A percentile compares a stretch with the other conserved stretches of the same genome.
Conservation (phyloP, 2,113 vertebrate species). For the Albula goreensis region DNA sequence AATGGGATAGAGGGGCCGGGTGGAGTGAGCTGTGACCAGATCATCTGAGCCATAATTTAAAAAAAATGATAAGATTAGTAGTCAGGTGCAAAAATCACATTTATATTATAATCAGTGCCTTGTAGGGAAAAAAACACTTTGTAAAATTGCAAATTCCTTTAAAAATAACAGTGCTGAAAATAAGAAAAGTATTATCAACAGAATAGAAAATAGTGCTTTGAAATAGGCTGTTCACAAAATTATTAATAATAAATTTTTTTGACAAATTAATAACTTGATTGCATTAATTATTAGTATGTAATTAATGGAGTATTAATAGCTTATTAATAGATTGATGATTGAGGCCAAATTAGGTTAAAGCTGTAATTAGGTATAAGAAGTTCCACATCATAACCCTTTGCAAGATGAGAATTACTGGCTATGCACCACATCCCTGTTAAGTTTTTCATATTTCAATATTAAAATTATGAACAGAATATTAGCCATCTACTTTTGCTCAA, state of each 20-base stretch:
- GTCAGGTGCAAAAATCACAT: not conserved
- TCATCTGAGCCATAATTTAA: not conserved
- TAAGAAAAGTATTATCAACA: not conserved
- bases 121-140: not conserved
- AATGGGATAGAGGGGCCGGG: not conserved
- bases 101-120: not conserved
- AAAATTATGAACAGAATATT: not conserved
- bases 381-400: no score
- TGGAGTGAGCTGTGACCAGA: not conserved
- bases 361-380: no score
- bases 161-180: not conserved
- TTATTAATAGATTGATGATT: no score
- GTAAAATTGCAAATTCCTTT: slow-evolving; percentile 5
- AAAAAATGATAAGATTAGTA: not conserved
- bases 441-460: not conserved
- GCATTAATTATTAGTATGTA: no score
- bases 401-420: no score
- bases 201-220: slow-evolving; percentile 24
- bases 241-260: no score
- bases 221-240: not conserved
- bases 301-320: no score
- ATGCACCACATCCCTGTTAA: not conserved
- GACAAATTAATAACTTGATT: no score
- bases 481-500: not conserved
- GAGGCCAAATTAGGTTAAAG: no score